Conservation (phyloP, 2,113 vertebrate genomes). For the Anoura caudifer region DNA sequence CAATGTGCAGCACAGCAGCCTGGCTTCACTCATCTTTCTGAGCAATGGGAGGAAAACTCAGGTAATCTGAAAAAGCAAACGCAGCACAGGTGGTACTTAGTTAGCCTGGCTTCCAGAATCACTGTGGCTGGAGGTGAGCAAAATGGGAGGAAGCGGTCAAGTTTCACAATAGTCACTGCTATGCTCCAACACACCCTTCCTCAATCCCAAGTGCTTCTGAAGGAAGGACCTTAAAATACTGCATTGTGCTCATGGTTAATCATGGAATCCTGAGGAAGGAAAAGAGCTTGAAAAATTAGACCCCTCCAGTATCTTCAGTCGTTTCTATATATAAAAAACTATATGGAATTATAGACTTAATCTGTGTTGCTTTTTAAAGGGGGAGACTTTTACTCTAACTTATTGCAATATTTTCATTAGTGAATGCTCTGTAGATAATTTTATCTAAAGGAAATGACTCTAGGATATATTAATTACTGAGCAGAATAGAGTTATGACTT, state of each 20-base stretch:
- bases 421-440: background rate
- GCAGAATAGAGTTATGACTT: background rate
- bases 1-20: background rate
- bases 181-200: background rate
- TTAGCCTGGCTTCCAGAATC: background rate
- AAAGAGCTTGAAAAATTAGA: background rate
- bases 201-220: background rate
- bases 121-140: background rate
- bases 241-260: background rate
- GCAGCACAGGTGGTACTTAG: background rate
- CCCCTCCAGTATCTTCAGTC: background rate
- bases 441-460: background rate
- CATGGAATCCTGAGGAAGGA: background rate
- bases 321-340: background rate
- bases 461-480: background rate
- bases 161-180: background rate
- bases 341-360: background rate
- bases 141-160: background rate
- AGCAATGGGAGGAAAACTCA: background rate
- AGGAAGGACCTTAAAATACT: background rate
- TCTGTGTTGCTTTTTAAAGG: background rate
- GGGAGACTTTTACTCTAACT: background rate
- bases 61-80: background rate
- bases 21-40: background rate
- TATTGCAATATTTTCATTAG: background rate